Percentiles rank a stretch among this genome's conserved stretches.
These are phyloP conservation scores for Metopia argyrocephala DNA, from an alignment of 2,888 invertebrate species.

Conservation along the genomic window DNA sequence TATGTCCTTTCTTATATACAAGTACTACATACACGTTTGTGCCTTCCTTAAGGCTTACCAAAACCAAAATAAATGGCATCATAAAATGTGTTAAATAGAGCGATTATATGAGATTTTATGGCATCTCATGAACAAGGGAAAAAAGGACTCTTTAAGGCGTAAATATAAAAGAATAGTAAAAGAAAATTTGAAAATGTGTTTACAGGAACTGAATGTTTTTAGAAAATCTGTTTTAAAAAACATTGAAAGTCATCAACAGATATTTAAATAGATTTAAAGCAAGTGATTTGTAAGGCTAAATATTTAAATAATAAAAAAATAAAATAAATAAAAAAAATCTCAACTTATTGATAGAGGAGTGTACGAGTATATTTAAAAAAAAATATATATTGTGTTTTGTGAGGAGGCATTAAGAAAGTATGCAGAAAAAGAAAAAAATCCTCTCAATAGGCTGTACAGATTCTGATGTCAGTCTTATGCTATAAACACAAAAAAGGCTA, in stretches of 20 bases:
- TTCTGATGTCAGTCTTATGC: too few relatives aligned
- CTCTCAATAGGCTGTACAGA: too few relatives aligned
- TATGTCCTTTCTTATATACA: too few relatives aligned
- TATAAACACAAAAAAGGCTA: too few relatives aligned
- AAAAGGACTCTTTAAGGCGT: background rate
- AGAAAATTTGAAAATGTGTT: background rate
- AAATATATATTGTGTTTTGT: too few relatives aligned
- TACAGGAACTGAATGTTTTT: background rate
- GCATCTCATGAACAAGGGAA: conserved; percentile 9
- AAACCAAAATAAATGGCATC: conserved; percentile 50
- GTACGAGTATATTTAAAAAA: too few relatives aligned
- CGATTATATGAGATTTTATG: conserved; percentile 45
- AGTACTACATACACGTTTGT: too few relatives aligned
- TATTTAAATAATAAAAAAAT: conserved; percentile 11
- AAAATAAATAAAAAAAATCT: too few relatives aligned
- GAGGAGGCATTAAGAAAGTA: too few relatives aligned
- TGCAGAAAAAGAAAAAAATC: too few relatives aligned
- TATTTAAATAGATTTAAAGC: conserved; percentile 3
- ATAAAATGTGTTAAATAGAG: conserved; percentile 53
- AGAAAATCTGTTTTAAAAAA: background rate
- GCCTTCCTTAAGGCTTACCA: background rate
- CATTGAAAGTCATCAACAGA: conserved; percentile 8
- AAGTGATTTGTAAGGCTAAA: conserved; percentile 32
- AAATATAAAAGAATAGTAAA: background rate
- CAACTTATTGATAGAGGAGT: too few relatives aligned